Evolutionary conservation across 2,888 invertebrate genomes (phyloP).

Genomic region (Crioceris asparagi): DNA sequence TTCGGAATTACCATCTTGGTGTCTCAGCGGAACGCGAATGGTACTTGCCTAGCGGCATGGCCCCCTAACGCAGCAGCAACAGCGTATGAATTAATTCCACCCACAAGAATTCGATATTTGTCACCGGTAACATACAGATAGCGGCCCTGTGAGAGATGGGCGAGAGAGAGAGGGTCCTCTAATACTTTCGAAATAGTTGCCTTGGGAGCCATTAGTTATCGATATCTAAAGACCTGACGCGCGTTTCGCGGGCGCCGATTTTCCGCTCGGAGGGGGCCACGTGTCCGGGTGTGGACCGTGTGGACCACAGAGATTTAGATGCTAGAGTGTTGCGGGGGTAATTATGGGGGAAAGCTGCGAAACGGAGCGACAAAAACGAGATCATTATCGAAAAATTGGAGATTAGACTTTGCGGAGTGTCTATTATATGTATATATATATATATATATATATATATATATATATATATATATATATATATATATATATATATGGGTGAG

Average conservation of each 20-base stretch:
- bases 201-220: constrained; percentile 18
- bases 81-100: constrained; percentile 15
- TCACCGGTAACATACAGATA: constrained; percentile 19
- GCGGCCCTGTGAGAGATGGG: constrained; percentile 9
- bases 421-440: too few relatives aligned
- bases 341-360: neutral
- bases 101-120: constrained; percentile 15
- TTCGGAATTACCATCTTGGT: too few relatives aligned
- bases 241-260: too few relatives aligned
- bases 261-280: too few relatives aligned
- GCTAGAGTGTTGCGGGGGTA: neutral
- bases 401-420: too few relatives aligned
- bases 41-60: too few relatives aligned
- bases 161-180: constrained; percentile 11
- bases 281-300: neutral
- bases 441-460: too few relatives aligned
- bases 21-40: too few relatives aligned
- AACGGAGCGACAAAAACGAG: constrained; percentile 10
- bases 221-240: constrained; percentile 19
- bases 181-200: constrained; percentile 18
- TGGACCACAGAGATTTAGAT: neutral
- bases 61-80: neutral
- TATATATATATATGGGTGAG: too few relatives aligned
- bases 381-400: constrained; percentile 11
- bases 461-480: too few relatives aligned